Evolutionary conservation across 1,140 invertebrate genomes (phyloP), one percentile per base, ranked within the genome.

Genomic region (Philotrypesis tridentata): DNA sequence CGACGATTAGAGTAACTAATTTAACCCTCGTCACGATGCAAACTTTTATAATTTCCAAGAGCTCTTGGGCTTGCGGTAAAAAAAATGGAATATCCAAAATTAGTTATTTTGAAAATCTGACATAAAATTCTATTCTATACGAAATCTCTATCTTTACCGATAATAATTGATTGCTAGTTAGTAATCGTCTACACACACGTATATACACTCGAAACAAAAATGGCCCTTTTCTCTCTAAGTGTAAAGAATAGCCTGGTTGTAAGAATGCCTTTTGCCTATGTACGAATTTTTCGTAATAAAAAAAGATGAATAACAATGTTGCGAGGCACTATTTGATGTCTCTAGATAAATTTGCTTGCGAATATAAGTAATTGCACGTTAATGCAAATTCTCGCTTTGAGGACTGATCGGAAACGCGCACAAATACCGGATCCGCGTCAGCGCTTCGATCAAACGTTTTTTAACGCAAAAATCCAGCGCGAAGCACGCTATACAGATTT

Each of bases 361-460:
- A 67, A 67, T 65, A 77, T n/a, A 67, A 76, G 27, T 40, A 74
- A 72, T 12, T 60, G n/a, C 14, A n/a, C 21, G 21, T 55, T 55
- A 8, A 55, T n/a, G 21, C 33, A 12, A 70, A 12, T 11, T 29
- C 43, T 65, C 61, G 33, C 48, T 77, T n/a, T 43, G 14, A 77
- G n/a, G 31, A 63, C 29, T 75, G 73, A 75, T 75, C 73, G 55
- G 33, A n/a, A n/a, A 67, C 61, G 74, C 74, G 61, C 74, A 77
- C 74, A 77, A 77, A 17, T 72, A 72, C 11, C 70, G 25, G 6
- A 55, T 67, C 67, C 75, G 75, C 21, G 29, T 77, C 37, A 67
- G 61, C 37, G 33, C 33, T 21, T 25, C 25, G 21, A 9, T 37
- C 29, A 23, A 75, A 63, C 21, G 60, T 75, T 73, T 75, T 61